These are phyloP conservation scores for Thomomys bottae DNA, from an alignment of 2,113 vertebrate species.

Conservation along the genomic window DNA sequence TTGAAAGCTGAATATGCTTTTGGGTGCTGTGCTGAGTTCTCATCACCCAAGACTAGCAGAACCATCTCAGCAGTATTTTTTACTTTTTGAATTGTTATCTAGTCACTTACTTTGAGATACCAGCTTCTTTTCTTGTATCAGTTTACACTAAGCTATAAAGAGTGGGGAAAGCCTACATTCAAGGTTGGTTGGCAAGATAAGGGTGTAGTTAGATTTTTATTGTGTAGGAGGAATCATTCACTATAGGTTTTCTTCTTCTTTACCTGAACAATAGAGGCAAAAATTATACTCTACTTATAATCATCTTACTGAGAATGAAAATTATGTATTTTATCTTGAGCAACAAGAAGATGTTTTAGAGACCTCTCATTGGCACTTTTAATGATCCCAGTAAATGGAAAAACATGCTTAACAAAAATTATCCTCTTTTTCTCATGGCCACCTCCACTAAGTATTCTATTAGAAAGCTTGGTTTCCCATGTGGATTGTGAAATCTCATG, in stretches of 20 bases:
- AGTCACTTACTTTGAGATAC: conserved; percentile 23
- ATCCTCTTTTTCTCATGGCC: neutral
- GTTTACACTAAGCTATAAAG: conserved; percentile 51
- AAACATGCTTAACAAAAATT: neutral
- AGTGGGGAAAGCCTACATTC: neutral
- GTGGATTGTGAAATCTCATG: neutral
- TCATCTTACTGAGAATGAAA: conserved; percentile 33
- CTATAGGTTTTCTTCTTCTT: neutral
- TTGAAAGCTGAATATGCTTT: neutral
- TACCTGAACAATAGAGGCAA: neutral
- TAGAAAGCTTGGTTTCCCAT: conserved; percentile 14
- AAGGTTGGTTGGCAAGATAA: conserved; percentile 18
- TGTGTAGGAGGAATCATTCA: neutral
- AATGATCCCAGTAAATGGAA: conserved; percentile 36
- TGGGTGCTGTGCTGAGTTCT: conserved; percentile 21
- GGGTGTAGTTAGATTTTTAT: conserved; percentile 6
- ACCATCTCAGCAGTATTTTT: neutral
- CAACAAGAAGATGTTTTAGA: conserved; percentile 17
- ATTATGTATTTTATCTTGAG: neutral
- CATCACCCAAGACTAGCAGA: neutral
- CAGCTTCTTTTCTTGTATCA: conserved; percentile 46
- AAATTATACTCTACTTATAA: neutral
- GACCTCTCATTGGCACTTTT: neutral
- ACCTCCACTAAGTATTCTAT: conserved; percentile 1
- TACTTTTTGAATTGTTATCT: neutral